Percentiles rank a stretch among this genome's conserved stretches.
phyloP scores from a whole-genome alignment of 2,113 vertebrate genomes.

The Phalacrocorax brasilianus region DNA sequence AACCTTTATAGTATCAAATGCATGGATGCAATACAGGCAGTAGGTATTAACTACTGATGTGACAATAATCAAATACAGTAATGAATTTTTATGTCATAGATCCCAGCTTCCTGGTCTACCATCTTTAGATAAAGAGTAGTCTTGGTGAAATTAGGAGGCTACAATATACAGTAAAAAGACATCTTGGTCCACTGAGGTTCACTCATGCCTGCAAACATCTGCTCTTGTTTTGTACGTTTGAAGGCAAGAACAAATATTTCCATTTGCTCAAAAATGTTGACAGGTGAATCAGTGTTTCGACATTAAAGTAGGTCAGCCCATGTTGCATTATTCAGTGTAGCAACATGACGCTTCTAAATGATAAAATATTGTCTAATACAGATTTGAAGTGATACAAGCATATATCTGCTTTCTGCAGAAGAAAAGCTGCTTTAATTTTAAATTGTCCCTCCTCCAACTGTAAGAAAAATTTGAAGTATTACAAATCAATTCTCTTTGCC shows the following conservation, averaged over 20 bases:
- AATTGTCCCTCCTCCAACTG: not conserved
- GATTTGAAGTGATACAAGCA: not conserved
- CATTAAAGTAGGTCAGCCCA: not conserved
- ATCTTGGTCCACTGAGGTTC: not conserved
- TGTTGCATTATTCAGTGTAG: constrained; percentile 15
- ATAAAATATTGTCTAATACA: not conserved
- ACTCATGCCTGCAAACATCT: not conserved
- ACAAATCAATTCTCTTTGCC: not conserved
- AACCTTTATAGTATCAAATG: not conserved
- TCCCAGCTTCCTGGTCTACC: not conserved
- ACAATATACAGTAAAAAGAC: not conserved
- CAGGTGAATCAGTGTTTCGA: constrained; percentile 19
- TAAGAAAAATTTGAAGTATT: not conserved
- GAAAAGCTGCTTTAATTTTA: not conserved
- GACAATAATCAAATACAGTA: not conserved
- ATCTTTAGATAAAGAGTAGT: not conserved
- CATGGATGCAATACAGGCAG: not conserved
- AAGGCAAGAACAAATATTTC: constrained; percentile 31
- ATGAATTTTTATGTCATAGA: not conserved
- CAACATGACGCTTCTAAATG: not conserved
- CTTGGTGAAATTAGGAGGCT: not conserved
- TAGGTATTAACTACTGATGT: not conserved
- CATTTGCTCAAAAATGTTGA: not conserved
- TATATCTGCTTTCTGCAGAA: not conserved
- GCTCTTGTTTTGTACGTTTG: not conserved